phyloP scores from a whole-genome alignment of 1,140 invertebrate genomes.

The Neomicropteryx cornuta region DNA sequence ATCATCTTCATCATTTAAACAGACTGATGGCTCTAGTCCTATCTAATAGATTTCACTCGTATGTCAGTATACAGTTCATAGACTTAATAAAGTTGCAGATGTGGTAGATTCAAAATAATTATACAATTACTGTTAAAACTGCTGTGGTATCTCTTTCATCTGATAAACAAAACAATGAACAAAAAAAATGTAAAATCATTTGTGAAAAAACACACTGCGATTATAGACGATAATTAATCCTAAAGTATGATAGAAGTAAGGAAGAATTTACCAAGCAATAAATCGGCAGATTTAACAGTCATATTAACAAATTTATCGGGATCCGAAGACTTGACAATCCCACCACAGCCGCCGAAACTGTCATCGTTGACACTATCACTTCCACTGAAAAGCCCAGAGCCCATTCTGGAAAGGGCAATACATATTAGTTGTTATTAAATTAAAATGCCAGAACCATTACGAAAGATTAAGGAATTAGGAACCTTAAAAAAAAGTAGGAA shows the following conservation, averaged over 20 bases:
- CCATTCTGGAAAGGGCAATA: slow-evolving; percentile 28
- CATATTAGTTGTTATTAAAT: no score
- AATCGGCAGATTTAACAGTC: slow-evolving; percentile 56
- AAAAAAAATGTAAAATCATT: slow-evolving; percentile 4
- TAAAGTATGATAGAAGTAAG: no score
- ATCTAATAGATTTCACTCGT: no score
- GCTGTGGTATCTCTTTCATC: slow-evolving; percentile 6
- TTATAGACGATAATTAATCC: background rate
- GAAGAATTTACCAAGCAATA: slow-evolving; percentile 48
- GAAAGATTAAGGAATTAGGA: no score
- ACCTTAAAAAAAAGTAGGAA: no score
- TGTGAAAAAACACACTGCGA: background rate
- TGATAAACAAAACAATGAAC: slow-evolving; percentile 2
- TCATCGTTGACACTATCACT: slow-evolving; percentile 24
- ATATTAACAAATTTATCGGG: slow-evolving; percentile 58
- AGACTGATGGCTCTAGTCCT: no score
- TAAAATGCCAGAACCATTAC: no score
- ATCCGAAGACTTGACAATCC: slow-evolving; percentile 55
- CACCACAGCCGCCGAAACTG: slow-evolving; percentile 25
- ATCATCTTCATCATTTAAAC: no score
- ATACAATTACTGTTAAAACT: slow-evolving; percentile 3
- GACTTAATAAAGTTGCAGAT: no score
- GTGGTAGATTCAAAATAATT: no score
- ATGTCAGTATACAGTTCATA: no score
- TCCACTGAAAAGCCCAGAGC: slow-evolving; percentile 41